Percentiles rank a stretch among this genome's conserved stretches.
These are phyloP conservation scores for Fragum fragum DNA, from an alignment of 2,888 invertebrate genomes.

Conservation along the genomic window DNA sequence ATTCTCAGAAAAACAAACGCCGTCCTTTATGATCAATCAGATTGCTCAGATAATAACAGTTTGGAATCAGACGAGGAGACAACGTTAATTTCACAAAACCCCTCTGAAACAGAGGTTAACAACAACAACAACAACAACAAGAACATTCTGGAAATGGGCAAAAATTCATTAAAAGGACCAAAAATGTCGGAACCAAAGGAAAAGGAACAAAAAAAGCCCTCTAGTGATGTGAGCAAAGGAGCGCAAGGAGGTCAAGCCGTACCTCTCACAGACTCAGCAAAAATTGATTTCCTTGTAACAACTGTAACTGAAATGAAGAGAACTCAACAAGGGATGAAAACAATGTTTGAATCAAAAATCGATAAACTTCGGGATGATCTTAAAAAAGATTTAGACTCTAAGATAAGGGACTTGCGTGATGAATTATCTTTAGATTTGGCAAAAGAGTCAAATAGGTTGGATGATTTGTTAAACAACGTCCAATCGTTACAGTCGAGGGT, in stretches of 20 bases:
- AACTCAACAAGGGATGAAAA: conserved; percentile 25
- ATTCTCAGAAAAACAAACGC: conserved; percentile 10
- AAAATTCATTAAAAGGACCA: too few relatives aligned
- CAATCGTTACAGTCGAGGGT: conserved; percentile 19
- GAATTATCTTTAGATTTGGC: conserved; percentile 29
- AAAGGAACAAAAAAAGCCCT: background rate
- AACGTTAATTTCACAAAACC: too few relatives aligned
- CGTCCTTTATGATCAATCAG: background rate
- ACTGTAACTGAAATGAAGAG: background rate
- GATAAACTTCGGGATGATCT: conserved; percentile 20
- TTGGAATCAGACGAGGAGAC: conserved; percentile 1
- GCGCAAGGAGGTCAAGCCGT: background rate
- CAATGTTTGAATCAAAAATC: conserved; percentile 24
- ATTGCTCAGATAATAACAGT: background rate
- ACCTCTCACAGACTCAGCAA: conserved; percentile 7
- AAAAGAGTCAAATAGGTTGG: background rate
- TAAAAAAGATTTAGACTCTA: conserved; percentile 16
- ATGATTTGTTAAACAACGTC: conserved; percentile 24
- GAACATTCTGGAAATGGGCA: background rate
- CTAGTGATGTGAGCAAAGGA: too few relatives aligned
- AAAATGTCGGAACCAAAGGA: too few relatives aligned
- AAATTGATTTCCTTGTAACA: conserved; percentile 13
- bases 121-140: background rate
- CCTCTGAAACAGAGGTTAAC: background rate
- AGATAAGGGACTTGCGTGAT: conserved; percentile 18